These are phyloP conservation scores for Drosophila robusta DNA, from an alignment of 2,888 invertebrate species.

Conservation along the genomic window DNA sequence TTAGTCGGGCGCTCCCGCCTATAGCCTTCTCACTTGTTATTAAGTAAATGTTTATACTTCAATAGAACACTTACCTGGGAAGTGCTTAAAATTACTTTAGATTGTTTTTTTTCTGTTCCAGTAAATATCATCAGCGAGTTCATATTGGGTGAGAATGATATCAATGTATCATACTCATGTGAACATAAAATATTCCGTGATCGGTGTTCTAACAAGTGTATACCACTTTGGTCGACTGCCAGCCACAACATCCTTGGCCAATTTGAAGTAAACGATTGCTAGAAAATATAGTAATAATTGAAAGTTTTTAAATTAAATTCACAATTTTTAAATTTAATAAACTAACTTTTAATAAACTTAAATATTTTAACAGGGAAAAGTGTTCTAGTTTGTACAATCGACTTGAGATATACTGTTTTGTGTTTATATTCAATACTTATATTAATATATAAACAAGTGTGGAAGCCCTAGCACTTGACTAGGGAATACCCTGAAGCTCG, in stretches of 20 bases:
- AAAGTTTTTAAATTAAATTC: too few species aligned
- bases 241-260: conserved; percentile 97
- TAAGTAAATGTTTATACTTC: not conserved
- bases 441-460: too few species aligned
- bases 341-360: too few species aligned
- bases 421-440: too few species aligned
- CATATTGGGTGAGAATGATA: conserved; percentile 96
- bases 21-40: not conserved
- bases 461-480: too few species aligned
- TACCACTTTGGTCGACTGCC: conserved; percentile 96
- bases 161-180: conserved; percentile 94
- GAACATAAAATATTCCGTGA: conserved; percentile 95
- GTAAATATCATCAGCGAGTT: conserved; percentile 97
- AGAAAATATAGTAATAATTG: conserved; percentile 32
- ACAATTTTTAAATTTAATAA: too few species aligned
- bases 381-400: too few species aligned
- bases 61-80: conserved; percentile 88
- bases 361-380: too few species aligned
- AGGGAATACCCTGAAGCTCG: too few species aligned
- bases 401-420: too few species aligned
- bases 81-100: conserved; percentile 96
- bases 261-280: conserved; percentile 98
- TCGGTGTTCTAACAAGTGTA: conserved; percentile 95
- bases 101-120: conserved; percentile 95
- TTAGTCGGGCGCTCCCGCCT: too few species aligned